Evolutionary conservation across 2,113 vertebrate genomes (phyloP).

Genomic region (Sprattus sprattus): DNA sequence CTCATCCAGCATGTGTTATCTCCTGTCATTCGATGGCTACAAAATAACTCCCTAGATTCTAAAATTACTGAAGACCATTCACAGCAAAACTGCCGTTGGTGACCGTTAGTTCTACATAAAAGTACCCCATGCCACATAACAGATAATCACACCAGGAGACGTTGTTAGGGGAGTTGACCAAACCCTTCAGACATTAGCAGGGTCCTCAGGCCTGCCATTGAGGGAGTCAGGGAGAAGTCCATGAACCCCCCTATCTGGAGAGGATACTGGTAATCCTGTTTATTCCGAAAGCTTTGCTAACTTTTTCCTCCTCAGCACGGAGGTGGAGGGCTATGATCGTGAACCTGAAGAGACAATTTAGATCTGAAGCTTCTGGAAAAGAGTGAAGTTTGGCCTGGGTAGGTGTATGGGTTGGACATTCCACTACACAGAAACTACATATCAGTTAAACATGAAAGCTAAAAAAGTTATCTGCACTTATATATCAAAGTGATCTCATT

Average conservation of each 20-base stretch:
- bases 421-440: too few relatives aligned
- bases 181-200: background rate
- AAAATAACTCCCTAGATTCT: too few relatives aligned
- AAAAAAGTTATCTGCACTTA: background rate
- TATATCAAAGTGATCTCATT: background rate
- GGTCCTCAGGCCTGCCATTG: background rate
- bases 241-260: constrained; percentile 10
- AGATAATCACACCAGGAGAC: background rate
- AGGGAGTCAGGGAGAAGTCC: background rate
- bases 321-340: background rate
- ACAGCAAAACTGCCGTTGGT: background rate
- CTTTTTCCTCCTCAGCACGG: background rate
- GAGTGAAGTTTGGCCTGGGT: background rate
- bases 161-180: background rate
- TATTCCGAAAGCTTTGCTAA: constrained; percentile 33
- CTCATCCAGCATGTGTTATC: background rate
- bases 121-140: background rate
- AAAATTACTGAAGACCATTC: background rate
- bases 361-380: background rate
- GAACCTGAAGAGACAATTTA: background rate
- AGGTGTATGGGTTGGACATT: background rate
- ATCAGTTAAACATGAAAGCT: background rate
- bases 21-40: background rate
- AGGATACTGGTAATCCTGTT: constrained; percentile 45
- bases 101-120: background rate